Evolutionary conservation across 2,888 invertebrate species (phyloP).

Genomic region (Gortyna flavago): DNA sequence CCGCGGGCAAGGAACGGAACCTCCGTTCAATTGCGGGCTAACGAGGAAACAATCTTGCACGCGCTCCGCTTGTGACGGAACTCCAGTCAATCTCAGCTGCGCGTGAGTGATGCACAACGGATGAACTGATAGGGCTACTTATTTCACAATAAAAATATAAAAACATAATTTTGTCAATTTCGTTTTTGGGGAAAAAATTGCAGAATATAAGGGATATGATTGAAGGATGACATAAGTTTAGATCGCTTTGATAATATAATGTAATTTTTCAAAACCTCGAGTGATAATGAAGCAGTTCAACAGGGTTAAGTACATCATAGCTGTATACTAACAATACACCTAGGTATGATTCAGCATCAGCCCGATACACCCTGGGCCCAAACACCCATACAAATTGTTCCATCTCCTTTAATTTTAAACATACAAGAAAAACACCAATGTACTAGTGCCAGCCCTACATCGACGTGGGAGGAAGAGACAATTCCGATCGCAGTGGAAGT

Average conservation of each 20-base stretch:
- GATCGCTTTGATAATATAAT: neutral
- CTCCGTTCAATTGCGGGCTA: slow-evolving; percentile 85
- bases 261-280: neutral
- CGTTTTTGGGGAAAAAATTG: neutral
- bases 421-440: neutral
- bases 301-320: neutral
- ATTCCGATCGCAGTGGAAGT: slow-evolving; percentile 84
- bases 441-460: slow-evolving; percentile 34
- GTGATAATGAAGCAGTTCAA: neutral
- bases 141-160: neutral
- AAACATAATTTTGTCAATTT: neutral
- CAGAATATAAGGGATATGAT: neutral
- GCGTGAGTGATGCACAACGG: slow-evolving; percentile 50
- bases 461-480: slow-evolving; percentile 83
- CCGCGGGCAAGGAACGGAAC: slow-evolving; percentile 86
- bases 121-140: slow-evolving; percentile 39
- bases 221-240: too few relatives aligned
- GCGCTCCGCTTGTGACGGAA: slow-evolving; percentile 88
- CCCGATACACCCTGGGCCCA: neutral
- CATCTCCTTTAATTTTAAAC: neutral
- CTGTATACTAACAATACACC: neutral
- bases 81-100: slow-evolving; percentile 85
- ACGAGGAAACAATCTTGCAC: slow-evolving; percentile 90
- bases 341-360: neutral
- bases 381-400: neutral